A percentile compares a stretch with the other conserved stretches of the same genome.
phyloP scores from a whole-genome alignment of 2,888 invertebrate species.

The Coelogynopora nodosa region DNA sequence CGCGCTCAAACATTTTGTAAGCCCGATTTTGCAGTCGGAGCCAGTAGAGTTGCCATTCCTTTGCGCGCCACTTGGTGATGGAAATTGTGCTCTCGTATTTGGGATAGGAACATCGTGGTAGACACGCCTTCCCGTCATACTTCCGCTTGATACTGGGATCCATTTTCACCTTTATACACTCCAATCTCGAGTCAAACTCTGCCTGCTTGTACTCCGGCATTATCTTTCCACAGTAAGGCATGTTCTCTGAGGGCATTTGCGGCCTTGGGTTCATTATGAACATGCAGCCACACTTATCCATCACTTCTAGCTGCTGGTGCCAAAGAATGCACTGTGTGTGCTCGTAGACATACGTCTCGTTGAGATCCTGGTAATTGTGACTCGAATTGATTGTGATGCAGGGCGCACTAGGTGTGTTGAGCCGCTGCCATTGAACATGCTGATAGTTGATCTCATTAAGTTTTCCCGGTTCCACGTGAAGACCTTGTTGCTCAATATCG shows the following conservation, averaged over 20 bases:
- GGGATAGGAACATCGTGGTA: slow-evolving; percentile 32
- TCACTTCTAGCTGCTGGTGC: slow-evolving; percentile 1
- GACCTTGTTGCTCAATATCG: slow-evolving; percentile 44
- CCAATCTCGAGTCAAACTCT: background rate
- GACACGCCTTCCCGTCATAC: background rate
- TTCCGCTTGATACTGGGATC: background rate
- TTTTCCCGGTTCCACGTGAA: slow-evolving; percentile 46
- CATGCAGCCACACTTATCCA: slow-evolving; percentile 30
- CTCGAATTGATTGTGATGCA: background rate
- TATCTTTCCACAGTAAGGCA: slow-evolving; percentile 31
- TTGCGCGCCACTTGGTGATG: slow-evolving; percentile 32
- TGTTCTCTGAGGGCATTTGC: background rate
- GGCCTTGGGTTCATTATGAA: slow-evolving; percentile 25
- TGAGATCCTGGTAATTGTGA: background rate
- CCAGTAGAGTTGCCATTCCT: slow-evolving; percentile 39
- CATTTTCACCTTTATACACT: background rate
- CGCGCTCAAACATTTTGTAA: background rate
- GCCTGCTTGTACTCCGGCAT: background rate
- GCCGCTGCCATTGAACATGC: slow-evolving; percentile 35
- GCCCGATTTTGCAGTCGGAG: slow-evolving; percentile 11
- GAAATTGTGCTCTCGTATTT: slow-evolving; percentile 31
- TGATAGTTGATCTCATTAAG: slow-evolving; percentile 45
- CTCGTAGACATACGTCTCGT: background rate
- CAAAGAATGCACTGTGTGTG: background rate
- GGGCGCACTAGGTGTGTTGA: slow-evolving; percentile 36